Conservation (phyloP, 2,113 vertebrate species). For the Tor tambroides region DNA sequence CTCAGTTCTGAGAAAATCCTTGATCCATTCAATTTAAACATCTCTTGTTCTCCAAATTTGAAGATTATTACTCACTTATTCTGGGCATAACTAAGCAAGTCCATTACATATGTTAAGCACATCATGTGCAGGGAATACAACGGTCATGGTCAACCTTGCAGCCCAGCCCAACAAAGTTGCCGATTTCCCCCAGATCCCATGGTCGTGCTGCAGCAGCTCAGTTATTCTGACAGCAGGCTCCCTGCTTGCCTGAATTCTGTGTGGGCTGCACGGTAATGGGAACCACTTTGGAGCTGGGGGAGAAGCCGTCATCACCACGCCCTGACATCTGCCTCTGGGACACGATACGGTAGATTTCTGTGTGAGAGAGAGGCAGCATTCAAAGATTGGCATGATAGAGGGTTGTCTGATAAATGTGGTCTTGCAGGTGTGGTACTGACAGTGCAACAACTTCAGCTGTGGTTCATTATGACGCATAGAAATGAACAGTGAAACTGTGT, state of each 20-base stretch:
- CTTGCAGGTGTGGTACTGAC: background rate
- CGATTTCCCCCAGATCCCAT: conserved; percentile 53
- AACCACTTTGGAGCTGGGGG: conserved; percentile 81
- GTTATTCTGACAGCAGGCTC: conserved; percentile 86
- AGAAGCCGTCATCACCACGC: conserved; percentile 76
- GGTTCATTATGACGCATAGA: background rate
- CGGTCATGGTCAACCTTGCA: background rate
- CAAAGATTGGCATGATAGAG: background rate
- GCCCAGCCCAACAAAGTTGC: conserved; percentile 42
- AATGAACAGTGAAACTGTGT: conserved; percentile 5
- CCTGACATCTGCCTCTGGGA: conserved; percentile 85
- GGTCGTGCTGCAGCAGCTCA: conserved; percentile 67
- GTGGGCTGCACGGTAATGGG: conserved; percentile 88
- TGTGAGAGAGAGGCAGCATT: conserved; percentile 28
- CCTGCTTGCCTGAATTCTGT: conserved; percentile 76
- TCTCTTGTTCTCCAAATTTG: conserved; percentile 54
- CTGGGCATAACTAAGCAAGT: conserved; percentile 48
- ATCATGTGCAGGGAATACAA: conserved; percentile 36
- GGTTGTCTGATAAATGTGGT: background rate
- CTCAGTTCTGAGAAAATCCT: conserved; percentile 43
- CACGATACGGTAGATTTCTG: conserved; percentile 88
- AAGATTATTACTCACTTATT: conserved; percentile 54
- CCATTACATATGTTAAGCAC: conserved; percentile 50
- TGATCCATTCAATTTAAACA: conserved; percentile 44
- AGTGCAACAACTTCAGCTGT: background rate